A percentile compares a stretch with the other conserved stretches of the same genome.
Evolutionary conservation across 2,888 invertebrate species (phyloP).

Genomic region (Tetramorium bicarinatum): DNA sequence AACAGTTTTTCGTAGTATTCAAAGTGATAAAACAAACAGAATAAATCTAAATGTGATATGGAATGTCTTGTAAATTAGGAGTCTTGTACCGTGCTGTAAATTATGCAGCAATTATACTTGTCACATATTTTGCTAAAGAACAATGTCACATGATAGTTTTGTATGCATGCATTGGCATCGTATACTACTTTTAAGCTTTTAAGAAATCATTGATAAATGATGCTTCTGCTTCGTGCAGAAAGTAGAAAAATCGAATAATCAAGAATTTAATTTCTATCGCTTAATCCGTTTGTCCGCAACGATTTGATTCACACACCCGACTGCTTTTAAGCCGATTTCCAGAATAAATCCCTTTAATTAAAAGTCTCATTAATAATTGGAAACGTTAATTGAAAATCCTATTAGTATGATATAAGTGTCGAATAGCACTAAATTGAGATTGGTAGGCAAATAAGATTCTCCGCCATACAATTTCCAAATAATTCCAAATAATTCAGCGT

Average conservation of each 20-base stretch:
- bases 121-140: slow-evolving; percentile 4
- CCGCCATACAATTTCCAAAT: neutral
- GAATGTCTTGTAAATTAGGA: neutral
- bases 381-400: slow-evolving; percentile 63
- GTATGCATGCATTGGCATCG: neutral
- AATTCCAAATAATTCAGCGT: no score
- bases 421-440: slow-evolving; percentile 21
- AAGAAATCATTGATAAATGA: slow-evolving; percentile 11
- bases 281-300: slow-evolving; percentile 56
- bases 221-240: neutral
- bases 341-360: slow-evolving; percentile 65
- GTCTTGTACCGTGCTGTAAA: neutral
- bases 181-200: neutral
- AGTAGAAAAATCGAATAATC: slow-evolving; percentile 46
- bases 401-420: slow-evolving; percentile 26
- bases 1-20: neutral
- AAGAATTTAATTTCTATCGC: slow-evolving; percentile 51
- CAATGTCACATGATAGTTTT: neutral
- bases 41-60: neutral
- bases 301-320: slow-evolving; percentile 57
- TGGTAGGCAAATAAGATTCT: slow-evolving; percentile 24
- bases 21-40: neutral
- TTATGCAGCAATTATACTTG: slow-evolving; percentile 10
- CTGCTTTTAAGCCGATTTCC: slow-evolving; percentile 64
- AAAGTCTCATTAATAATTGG: slow-evolving; percentile 70